Percentiles rank a stretch among this genome's conserved stretches.
Conservation (phyloP, 1,140 invertebrate genomes). For the Anoplolepis gracilipes region DNA sequence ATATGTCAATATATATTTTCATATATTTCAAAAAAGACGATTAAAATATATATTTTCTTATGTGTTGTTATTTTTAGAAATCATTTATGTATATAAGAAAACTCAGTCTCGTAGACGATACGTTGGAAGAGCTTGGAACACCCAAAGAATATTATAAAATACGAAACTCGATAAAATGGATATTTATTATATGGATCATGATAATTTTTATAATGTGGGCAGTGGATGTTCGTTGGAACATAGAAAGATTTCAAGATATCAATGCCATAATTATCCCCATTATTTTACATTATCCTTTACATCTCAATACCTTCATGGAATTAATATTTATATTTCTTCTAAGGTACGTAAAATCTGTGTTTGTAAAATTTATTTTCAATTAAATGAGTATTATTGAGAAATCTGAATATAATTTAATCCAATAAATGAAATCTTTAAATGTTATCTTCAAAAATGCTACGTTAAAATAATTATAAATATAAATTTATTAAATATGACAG, state of each 20-base stretch:
- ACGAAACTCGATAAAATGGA: not conserved
- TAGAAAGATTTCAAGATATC: not conserved
- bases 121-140: constrained; percentile 6
- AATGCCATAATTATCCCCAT: not conserved
- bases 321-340: not conserved
- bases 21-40: not conserved
- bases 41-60: not conserved
- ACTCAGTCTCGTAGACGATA: constrained; percentile 13
- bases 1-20: not conserved
- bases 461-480: no score
- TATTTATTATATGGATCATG: constrained; percentile 1
- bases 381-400: not conserved
- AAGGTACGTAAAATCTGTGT: not conserved
- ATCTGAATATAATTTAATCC: not conserved
- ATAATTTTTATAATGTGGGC: not conserved
- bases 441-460: no score
- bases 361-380: not conserved
- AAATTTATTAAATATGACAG: no score
- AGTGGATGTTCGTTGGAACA: no score
- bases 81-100: constrained; percentile 7
- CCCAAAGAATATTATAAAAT: constrained; percentile 14
- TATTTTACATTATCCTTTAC: not conserved
- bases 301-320: not conserved
- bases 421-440: no score
- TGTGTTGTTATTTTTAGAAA: not conserved